Percentiles rank a stretch among this genome's conserved stretches.
Evolutionary conservation across 2,888 invertebrate genomes (phyloP).

Genomic region (Sesamia inferens): DNA sequence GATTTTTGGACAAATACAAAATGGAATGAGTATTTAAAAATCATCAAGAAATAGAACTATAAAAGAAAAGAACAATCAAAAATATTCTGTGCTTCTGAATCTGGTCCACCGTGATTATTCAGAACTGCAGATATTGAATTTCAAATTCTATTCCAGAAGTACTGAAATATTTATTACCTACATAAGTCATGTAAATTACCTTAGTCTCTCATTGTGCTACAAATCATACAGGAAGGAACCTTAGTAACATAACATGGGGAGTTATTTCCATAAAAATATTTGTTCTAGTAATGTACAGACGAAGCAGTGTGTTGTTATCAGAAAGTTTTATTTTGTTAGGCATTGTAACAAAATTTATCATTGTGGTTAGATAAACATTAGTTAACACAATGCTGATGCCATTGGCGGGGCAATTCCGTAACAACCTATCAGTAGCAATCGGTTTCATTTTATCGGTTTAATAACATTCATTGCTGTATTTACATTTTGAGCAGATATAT

Average conservation of each 20-base stretch:
- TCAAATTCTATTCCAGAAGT: background rate
- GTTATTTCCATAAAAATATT: conserved; percentile 13
- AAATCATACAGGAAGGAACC: background rate
- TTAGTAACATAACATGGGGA: conserved; percentile 5
- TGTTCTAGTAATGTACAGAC: conserved; percentile 38
- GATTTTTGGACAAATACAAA: background rate
- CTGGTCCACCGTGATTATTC: background rate
- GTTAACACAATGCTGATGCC: background rate
- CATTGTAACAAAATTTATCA: conserved; percentile 20
- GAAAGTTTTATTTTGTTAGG: conserved; percentile 9
- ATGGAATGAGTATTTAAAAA: background rate
- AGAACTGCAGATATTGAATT: background rate
- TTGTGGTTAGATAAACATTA: conserved; percentile 44
- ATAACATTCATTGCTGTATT: too few relatives aligned
- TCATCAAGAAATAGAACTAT: background rate
- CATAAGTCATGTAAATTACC: conserved; percentile 6
- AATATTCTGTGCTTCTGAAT: background rate
- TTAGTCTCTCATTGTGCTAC: conserved; percentile 5
- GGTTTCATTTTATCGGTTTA: too few relatives aligned
- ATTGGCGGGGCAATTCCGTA: too few relatives aligned
- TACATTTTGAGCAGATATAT: too few relatives aligned
- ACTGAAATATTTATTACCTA: conserved; percentile 2
- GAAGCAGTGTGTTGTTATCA: conserved; percentile 27
- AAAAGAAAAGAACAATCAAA: background rate
- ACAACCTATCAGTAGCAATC: too few relatives aligned